Percentiles rank a stretch among this genome's conserved stretches.
Evolutionary conservation across 1,140 invertebrate species (phyloP).

Genomic region (Drosophila nigrodunni): DNA sequence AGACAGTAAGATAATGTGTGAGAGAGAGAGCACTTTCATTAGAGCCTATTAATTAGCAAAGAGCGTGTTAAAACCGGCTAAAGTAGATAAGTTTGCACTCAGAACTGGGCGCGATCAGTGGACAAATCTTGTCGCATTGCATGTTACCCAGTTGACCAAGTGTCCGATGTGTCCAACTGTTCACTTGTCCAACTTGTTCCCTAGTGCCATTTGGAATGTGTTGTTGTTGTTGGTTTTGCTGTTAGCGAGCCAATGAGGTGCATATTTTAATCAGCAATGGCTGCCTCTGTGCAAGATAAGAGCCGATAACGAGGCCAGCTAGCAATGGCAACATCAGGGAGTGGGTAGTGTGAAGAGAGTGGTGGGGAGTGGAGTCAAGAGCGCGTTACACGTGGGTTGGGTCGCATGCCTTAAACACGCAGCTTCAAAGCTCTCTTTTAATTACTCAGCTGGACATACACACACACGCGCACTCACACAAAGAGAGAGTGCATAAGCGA

Average conservation of each 20-base stretch:
- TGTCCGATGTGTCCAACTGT: not conserved
- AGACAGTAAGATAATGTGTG: not conserved
- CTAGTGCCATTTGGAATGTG: slow-evolving; percentile 31
- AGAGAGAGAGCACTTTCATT: slow-evolving; percentile 19
- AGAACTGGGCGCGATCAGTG: slow-evolving; percentile 41
- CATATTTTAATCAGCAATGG: slow-evolving; percentile 77
- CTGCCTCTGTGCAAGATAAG: slow-evolving; percentile 82
- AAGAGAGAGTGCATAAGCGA: slow-evolving; percentile 7
- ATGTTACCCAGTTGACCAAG: slow-evolving; percentile 44
- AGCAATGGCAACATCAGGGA: not conserved
- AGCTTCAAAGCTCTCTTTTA: slow-evolving; percentile 53
- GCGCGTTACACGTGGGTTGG: slow-evolving; percentile 47
- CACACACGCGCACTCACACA: slow-evolving; percentile 25
- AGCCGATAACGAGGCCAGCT: slow-evolving; percentile 37
- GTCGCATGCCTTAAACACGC: slow-evolving; percentile 30
- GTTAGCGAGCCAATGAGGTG: slow-evolving; percentile 76
- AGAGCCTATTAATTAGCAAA: slow-evolving; percentile 74
- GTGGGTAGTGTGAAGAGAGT: not conserved
- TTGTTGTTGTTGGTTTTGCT: slow-evolving; percentile 27
- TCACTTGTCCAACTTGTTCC: slow-evolving; percentile 18
- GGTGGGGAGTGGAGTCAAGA: not conserved
- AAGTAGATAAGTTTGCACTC: slow-evolving; percentile 40
- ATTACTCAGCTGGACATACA: slow-evolving; percentile 70
- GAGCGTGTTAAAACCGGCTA: slow-evolving; percentile 76
- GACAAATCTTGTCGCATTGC: slow-evolving; percentile 72